Evolutionary conservation across 2,113 vertebrate genomes (phyloP).

Genomic region (Procapra przewalskii): DNA sequence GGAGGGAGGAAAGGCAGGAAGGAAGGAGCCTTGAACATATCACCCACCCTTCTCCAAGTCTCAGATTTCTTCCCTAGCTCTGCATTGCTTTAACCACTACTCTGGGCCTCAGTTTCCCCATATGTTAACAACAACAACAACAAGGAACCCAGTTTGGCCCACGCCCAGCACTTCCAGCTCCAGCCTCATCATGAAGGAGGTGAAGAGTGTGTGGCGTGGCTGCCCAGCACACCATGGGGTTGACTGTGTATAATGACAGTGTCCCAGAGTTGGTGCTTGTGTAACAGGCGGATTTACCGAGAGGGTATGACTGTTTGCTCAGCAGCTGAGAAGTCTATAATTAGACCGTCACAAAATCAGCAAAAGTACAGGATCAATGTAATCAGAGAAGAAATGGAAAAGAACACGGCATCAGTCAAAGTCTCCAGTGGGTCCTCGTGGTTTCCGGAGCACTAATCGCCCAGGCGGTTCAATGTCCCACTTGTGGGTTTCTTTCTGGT

Average conservation of each 20-base stretch:
- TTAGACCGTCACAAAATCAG: constrained; percentile 75
- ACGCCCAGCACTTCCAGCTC: not conserved
- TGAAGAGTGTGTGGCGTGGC: not conserved
- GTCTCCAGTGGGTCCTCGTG: constrained; percentile 50
- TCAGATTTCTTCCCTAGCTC: not conserved
- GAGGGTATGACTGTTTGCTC: constrained; percentile 69
- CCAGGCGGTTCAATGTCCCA: not conserved
- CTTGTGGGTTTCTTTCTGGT: constrained; percentile 48
- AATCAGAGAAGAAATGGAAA: constrained; percentile 76
- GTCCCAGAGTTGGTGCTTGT: constrained; percentile 52
- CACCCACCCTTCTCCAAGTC: not conserved
- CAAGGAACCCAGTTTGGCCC: not conserved
- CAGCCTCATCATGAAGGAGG: not conserved
- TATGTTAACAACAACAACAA: not conserved
- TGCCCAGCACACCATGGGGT: not conserved
- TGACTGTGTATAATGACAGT: constrained; percentile 40
- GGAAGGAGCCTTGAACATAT: not conserved
- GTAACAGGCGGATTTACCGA: constrained; percentile 64
- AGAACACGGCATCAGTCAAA: constrained; percentile 54
- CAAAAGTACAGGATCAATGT: constrained; percentile 72
- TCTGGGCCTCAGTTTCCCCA: not conserved
- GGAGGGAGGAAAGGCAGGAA: no score
- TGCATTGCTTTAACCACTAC: not conserved
- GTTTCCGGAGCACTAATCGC: constrained; percentile 60
- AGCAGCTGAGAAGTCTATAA: constrained; percentile 72